Conservation (phyloP, 2,888 invertebrate genomes). For the Thecocarcelia acutangulata region DNA sequence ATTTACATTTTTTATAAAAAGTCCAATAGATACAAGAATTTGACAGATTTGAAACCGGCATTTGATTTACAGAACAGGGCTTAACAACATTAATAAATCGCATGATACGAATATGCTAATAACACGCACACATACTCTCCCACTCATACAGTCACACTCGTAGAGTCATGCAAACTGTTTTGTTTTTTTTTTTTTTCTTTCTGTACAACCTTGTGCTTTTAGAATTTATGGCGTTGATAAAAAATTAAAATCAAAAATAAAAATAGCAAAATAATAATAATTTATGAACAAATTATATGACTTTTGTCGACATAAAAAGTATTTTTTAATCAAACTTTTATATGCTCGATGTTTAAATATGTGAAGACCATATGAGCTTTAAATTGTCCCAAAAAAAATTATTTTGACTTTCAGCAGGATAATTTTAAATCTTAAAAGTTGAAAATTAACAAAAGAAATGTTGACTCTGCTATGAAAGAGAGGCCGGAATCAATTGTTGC, state of each 20-base stretch:
- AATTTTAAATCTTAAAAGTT: too few relatives aligned
- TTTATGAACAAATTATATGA: conserved; percentile 51
- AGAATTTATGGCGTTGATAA: conserved; percentile 61
- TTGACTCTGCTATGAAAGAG: too few relatives aligned
- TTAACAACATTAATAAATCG: conserved; percentile 34
- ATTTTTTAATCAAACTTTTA: background rate
- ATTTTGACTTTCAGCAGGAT: too few relatives aligned
- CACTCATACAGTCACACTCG: conserved; percentile 23
- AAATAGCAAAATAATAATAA: conserved; percentile 22
- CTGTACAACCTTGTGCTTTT: conserved; percentile 50
- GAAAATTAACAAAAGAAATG: too few relatives aligned
- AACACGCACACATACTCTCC: background rate
- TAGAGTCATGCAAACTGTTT: background rate
- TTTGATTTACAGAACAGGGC: conserved; percentile 23
- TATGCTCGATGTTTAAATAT: background rate
- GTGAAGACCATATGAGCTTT: too few relatives aligned
- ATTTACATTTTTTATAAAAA: too few relatives aligned
- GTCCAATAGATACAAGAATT: too few relatives aligned
- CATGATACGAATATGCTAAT: conserved; percentile 44
- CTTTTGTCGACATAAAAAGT: conserved; percentile 8
- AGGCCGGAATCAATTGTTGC: too few relatives aligned
- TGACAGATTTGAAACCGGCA: too few relatives aligned
- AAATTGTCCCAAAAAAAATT: too few relatives aligned
- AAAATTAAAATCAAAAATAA: conserved; percentile 33
- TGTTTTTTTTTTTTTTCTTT: conserved; percentile 6